phyloP scores from a whole-genome alignment of 1,140 invertebrate genomes.

The Drosophila hydei region DNA sequence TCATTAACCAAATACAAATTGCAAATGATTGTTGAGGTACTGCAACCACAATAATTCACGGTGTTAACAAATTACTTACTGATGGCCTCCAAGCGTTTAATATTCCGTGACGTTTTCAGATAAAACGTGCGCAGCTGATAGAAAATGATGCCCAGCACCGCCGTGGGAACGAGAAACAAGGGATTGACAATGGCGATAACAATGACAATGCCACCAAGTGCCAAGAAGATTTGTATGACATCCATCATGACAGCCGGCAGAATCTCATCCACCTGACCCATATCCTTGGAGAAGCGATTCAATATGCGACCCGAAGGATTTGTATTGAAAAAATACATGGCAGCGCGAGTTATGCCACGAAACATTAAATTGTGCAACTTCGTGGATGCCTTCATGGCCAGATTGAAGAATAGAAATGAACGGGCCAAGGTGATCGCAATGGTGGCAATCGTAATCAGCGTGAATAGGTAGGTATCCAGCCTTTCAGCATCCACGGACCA shows the following conservation, averaged over 20 bases:
- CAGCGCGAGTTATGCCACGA: conserved; percentile 88
- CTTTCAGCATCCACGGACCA: conserved; percentile 62
- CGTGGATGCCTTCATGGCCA: conserved; percentile 90
- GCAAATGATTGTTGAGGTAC: too few species aligned
- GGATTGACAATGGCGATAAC: conserved; percentile 91
- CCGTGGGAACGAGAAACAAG: conserved; percentile 89
- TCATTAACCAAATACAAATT: too few species aligned
- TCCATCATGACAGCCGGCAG: conserved; percentile 91
- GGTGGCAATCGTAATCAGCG: conserved; percentile 86
- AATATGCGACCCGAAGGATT: conserved; percentile 91
- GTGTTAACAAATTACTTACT: conserved; percentile 86
- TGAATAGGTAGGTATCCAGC: conserved; percentile 83
- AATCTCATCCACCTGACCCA: conserved; percentile 93
- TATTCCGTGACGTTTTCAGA: conserved; percentile 91
- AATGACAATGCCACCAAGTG: conserved; percentile 90
- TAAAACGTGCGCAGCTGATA: conserved; percentile 91
- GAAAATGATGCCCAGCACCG: conserved; percentile 89
- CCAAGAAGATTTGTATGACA: conserved; percentile 89
- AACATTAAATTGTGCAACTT: conserved; percentile 93
- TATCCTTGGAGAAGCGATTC: conserved; percentile 94
- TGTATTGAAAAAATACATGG: conserved; percentile 93
- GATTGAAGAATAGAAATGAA: conserved; percentile 87
- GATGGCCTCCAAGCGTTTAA: conserved; percentile 95
- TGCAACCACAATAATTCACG: too few species aligned
- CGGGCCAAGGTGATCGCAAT: conserved; percentile 86